These are phyloP conservation scores for Agapornis roseicollis DNA, from an alignment of 2,113 vertebrate genomes.

Conservation along the genomic window DNA sequence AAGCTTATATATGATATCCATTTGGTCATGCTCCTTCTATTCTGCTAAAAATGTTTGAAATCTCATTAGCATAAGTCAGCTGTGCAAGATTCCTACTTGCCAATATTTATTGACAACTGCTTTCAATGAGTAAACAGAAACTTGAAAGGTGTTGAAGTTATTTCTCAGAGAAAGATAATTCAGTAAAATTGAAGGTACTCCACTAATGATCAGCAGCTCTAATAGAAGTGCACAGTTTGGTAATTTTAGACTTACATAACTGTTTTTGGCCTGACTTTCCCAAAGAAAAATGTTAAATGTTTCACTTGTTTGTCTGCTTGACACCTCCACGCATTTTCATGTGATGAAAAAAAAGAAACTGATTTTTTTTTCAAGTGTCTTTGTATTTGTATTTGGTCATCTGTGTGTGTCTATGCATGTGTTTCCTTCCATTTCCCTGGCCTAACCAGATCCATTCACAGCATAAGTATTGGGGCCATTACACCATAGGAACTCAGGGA, in stretches of 20 bases:
- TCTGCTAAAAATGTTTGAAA: not conserved
- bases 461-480: not conserved
- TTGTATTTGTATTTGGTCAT: not conserved
- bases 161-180: not conserved
- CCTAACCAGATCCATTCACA: not conserved
- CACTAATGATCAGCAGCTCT: not conserved
- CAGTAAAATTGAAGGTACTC: not conserved
- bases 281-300: not conserved
- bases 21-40: not conserved
- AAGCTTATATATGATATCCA: not conserved
- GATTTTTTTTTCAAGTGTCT: not conserved
- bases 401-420: not conserved
- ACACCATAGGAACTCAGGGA: accelerated
- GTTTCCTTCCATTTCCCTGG: not conserved
- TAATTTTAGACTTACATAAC: not conserved
- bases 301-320: not conserved
- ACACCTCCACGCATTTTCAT: not conserved
- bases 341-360: not conserved
- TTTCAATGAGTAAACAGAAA: not conserved
- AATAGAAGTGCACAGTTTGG: not conserved
- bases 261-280: not conserved
- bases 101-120: not conserved
- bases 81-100: not conserved
- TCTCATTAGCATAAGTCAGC: not conserved
- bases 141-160: not conserved